Conservation (phyloP, 2,113 vertebrate species). For the Perognathus longimembris region DNA sequence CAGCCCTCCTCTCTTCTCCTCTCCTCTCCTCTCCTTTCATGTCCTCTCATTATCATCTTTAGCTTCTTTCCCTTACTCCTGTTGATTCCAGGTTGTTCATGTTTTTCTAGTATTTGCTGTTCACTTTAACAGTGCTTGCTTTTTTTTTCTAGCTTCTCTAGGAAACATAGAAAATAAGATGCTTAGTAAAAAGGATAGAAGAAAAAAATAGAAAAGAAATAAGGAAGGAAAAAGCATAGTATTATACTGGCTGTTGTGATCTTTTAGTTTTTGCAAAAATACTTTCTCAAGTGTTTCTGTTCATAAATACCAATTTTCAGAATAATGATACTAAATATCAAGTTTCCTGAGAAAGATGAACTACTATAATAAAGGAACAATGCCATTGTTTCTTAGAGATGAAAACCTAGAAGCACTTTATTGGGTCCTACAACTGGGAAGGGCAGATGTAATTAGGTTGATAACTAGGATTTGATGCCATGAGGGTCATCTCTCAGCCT, state of each 20-base stretch:
- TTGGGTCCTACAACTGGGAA: neutral
- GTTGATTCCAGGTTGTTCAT: neutral
- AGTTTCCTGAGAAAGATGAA: neutral
- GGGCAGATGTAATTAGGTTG: neutral
- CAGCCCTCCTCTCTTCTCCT: too few relatives aligned
- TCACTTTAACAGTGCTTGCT: neutral
- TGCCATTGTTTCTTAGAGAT: neutral
- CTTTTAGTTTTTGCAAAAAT: neutral
- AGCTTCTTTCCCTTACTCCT: neutral
- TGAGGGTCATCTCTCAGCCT: neutral
- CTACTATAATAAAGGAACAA: neutral
- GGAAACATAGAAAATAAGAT: neutral
- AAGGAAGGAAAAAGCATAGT: neutral
- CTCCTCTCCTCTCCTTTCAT: too few relatives aligned
- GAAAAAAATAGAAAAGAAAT: neutral
- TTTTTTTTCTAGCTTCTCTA: neutral
- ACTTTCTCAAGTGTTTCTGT: neutral
- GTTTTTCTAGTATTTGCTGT: neutral
- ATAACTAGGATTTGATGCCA: too few relatives aligned
- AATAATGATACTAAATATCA: neutral
- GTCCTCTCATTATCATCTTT: neutral
- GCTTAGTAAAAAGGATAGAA: neutral
- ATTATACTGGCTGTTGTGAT: neutral
- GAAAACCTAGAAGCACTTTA: neutral
- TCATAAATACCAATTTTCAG: neutral